Evolutionary conservation across 2,113 vertebrate species (phyloP), one percentile per base, ranked within the genome.

Genomic region (Sinosuthora webbiana): DNA sequence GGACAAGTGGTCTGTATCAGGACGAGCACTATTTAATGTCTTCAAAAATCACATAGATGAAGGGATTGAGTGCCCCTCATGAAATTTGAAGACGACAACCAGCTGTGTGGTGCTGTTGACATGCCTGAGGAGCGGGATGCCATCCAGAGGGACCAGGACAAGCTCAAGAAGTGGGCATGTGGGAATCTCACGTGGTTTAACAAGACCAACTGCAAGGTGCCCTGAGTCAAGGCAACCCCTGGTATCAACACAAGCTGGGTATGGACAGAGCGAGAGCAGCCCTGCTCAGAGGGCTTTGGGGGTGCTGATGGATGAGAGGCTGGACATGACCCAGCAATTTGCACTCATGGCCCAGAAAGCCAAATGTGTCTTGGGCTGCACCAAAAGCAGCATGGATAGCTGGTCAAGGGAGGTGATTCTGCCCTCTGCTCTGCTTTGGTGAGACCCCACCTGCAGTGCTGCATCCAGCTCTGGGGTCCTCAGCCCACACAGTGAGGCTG

Each of bases 191-290:
- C 2, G 6, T 19, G 24, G 70, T 21, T 68, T 55, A 60, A 60
- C 62, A 45, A 39, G 45, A 67, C 9, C 16, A 89, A 17, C n/a
- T 18, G n/a, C 39, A 45, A 89, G 69, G 39, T 68, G 30, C 14
- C 30, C 87, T 31, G 28, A 30, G 17, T 27, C 6, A 19, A 1
- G 6, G 62, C 16, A 60, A 5, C 8, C 2, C 24, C 30, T 13
- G 2, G 7, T 31, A 67, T 22, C n/a, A 53, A 2, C 39, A 53
- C 6, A 68, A 25, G 11, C 14, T 62, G 70, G 24, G 20, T 4
- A 55, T 23, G 55, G 2, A 35, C 3, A 69, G 47, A 45, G 2
- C 0, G 0, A 62, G 53, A 45, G 39, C 53, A 75, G 77, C 45
- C n/a, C 39, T 68, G 52, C 10, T 17, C 19, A 53, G 44, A 81